phyloP scores from a whole-genome alignment of 2,797 vertebrate species.

The Loris lydekkerianus region DNA sequence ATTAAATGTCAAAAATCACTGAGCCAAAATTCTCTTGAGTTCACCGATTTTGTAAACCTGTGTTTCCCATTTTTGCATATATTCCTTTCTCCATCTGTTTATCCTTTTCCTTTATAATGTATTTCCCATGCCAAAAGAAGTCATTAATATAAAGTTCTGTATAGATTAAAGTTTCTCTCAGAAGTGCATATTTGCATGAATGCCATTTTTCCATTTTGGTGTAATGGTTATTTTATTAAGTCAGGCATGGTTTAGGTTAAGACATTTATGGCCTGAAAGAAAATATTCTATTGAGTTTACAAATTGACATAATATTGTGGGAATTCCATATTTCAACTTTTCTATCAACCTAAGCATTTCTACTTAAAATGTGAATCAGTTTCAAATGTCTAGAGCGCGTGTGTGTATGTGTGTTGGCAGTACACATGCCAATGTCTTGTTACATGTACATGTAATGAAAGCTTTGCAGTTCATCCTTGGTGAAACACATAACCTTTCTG shows the following conservation, averaged over 20 bases:
- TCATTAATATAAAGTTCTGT: not conserved
- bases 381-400: not conserved
- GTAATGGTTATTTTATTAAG: conserved; percentile 53
- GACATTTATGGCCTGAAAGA: not conserved
- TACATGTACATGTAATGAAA: not conserved
- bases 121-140: conserved; percentile 40
- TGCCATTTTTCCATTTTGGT: conserved; percentile 20
- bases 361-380: conserved; percentile 49
- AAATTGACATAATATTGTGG: conserved; percentile 37
- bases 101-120: conserved; percentile 22
- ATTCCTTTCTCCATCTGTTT: not conserved
- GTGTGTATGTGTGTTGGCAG: not conserved
- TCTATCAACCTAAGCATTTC: not conserved
- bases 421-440: not conserved
- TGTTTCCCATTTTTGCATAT: not conserved
- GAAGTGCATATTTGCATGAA: conserved; percentile 58
- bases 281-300: not conserved
- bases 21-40: conserved; percentile 51
- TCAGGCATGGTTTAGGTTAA: not conserved
- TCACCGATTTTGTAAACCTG: not conserved
- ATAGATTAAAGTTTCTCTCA: conserved; percentile 23
- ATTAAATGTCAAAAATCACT: conserved; percentile 20
- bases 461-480: conserved; percentile 34
- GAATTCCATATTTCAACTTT: conserved; percentile 48
- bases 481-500: conserved; percentile 45